Base-by-base conservation (phyloP, 2,113 vertebrate species). In the Odobenus rosmarus region DNA sequence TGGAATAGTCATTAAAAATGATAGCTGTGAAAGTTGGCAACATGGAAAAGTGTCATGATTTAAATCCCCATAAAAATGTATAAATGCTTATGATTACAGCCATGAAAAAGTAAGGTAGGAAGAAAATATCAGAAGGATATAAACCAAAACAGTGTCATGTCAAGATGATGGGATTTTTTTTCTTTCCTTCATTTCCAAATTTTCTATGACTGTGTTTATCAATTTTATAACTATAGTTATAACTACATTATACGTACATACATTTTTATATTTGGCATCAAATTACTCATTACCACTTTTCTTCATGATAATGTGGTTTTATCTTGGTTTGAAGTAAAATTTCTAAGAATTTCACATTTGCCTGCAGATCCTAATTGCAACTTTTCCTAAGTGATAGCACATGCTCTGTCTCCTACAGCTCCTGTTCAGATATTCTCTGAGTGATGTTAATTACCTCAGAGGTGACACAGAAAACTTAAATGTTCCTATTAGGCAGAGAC, bases 361-460 rank as follows among this genome's bases (percentile, higher is more conserved):
- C 49, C 42, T 64, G 51, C 9, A 83, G 53, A 67, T 81, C 59
- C 36, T 94, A 92, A 95, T 90, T 85, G 53, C 33, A 84, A 59
- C 55, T 92, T 96, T 86, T 83, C 51, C 90, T 31, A 7, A 93
- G 69, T 88, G 80, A 79, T 85, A 77, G 24, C 49, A 16, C 28
- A 10, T 77, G 69, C 31, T 67, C 83, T 93, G 33, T 95, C 21
- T 69, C 39, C 18, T 74, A 24, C 1, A 49, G 9, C 11, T 90
- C 15, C 85, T 93, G 23, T 71, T 96, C n/a, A 93, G 49, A 28
- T 92, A 64, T 31, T 85, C 88, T 94, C 57, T 90, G 84, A 93
- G 81, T 90, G 94, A 86, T 90, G 80, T 55, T 91, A 93, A 97
- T 98, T 95, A 93, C 71, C n/a, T 89, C 51, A 62, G 62, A 88